phyloP scores from a whole-genome alignment of 2,113 vertebrate species.

The Diglossa brunneiventris region DNA sequence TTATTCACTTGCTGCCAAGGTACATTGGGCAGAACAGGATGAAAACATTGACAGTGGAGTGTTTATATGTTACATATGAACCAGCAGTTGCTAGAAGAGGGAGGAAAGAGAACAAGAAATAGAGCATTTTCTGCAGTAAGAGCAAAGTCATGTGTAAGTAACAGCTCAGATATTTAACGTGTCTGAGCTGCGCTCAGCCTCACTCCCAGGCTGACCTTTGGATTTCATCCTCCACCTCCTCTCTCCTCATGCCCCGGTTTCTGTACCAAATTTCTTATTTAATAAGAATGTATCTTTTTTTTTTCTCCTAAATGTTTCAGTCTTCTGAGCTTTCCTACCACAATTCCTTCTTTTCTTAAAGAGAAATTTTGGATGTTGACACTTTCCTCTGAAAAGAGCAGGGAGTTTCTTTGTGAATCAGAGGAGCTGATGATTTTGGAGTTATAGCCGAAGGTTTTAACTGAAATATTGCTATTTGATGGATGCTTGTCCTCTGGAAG shows the following conservation, averaged over 20 bases:
- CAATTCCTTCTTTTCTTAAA: background rate
- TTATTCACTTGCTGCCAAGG: background rate
- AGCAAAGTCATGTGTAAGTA: fast-evolving
- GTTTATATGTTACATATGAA: background rate
- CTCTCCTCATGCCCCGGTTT: background rate
- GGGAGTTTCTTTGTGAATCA: background rate
- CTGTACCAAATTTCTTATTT: background rate
- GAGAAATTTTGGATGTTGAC: background rate
- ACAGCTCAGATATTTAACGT: fast-evolving
- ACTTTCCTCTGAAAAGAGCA: background rate
- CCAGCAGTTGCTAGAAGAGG: background rate
- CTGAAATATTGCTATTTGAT: background rate
- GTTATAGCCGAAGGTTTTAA: fast-evolving
- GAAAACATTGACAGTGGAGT: fast-evolving
- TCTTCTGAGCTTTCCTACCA: background rate
- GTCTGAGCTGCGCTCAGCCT: background rate
- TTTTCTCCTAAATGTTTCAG: background rate
- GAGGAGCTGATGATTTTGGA: background rate
- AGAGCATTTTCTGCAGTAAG: background rate
- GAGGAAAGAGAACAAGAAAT: background rate
- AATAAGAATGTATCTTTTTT: background rate
- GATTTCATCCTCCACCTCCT: background rate
- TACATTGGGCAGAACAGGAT: fast-evolving
- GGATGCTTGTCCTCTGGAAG: background rate
- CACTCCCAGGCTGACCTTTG: background rate